These are phyloP conservation scores for Schizopygopsis pylzovi DNA, from an alignment of 2,797 vertebrate genomes.

Conservation along the genomic window DNA sequence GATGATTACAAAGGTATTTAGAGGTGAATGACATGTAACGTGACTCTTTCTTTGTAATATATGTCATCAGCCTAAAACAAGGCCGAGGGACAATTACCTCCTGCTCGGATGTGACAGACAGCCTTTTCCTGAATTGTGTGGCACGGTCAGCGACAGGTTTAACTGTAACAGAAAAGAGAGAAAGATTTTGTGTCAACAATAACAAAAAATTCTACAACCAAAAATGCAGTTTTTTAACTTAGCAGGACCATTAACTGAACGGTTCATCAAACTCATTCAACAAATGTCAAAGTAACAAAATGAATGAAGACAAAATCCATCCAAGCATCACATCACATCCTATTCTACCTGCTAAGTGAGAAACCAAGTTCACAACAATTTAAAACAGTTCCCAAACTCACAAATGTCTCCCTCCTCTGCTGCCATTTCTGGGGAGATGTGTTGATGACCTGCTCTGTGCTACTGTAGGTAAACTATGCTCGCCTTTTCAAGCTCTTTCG, in stretches of 20 bases:
- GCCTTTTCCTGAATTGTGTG: constrained; percentile 66
- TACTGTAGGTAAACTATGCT: constrained; percentile 72
- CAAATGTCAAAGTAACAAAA: constrained; percentile 1
- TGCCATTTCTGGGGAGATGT: constrained; percentile 70
- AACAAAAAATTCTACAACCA: neutral
- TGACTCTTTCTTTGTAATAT: too few species aligned
- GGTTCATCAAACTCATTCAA: neutral
- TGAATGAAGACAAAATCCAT: constrained; percentile 11
- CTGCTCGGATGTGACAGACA: constrained; percentile 71
- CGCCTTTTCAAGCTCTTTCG: constrained; percentile 67
- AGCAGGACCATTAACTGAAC: neutral
- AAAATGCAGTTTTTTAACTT: neutral
- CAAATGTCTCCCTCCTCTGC: constrained; percentile 70
- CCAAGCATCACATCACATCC: neutral
- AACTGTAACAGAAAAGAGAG: constrained; percentile 62
- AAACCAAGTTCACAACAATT: constrained; percentile 1
- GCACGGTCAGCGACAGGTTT: constrained; percentile 65
- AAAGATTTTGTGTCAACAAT: neutral
- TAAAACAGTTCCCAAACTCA: constrained; percentile 60
- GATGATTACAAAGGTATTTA: constrained; percentile 56
- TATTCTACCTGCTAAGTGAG: neutral
- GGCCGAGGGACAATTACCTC: constrained; percentile 73
- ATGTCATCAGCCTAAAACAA: constrained; percentile 50
- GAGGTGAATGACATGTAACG: constrained; percentile 48
- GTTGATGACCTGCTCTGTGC: constrained; percentile 66